Conservation (phyloP, 1,140 invertebrate genomes). For the Helicorthomorpha holstii region DNA sequence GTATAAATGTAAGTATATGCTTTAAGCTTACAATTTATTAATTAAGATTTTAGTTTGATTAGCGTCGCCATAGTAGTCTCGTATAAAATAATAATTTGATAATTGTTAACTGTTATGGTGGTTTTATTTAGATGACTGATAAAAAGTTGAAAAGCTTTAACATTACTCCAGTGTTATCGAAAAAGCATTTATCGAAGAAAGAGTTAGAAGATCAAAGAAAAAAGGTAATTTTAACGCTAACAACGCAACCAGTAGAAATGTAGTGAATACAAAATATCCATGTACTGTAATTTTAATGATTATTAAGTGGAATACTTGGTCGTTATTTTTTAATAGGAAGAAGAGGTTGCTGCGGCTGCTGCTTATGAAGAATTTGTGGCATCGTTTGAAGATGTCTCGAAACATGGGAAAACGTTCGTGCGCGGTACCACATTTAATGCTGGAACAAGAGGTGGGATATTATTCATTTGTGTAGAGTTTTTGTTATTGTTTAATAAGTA, state of each 20-base stretch:
- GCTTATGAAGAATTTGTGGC: conserved; percentile 95
- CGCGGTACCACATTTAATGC: conserved; percentile 93
- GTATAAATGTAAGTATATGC: too few relatives aligned
- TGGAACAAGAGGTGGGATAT: conserved; percentile 53
- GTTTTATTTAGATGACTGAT: conserved; percentile 19
- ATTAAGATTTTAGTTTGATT: too few relatives aligned
- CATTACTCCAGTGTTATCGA: conserved; percentile 57
- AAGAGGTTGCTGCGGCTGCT: conserved; percentile 12
- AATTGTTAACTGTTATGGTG: too few relatives aligned
- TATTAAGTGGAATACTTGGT: not conserved
- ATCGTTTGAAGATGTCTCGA: conserved; percentile 80
- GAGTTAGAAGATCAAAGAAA: conserved; percentile 74
- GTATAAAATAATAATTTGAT: too few relatives aligned
- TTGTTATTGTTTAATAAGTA: not conserved
- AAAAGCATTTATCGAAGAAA: conserved; percentile 58
- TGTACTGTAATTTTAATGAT: not conserved
- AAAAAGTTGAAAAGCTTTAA: conserved; percentile 67
- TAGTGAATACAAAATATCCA: conserved; percentile 42
- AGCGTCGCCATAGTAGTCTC: too few relatives aligned
- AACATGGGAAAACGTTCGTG: conserved; percentile 78
- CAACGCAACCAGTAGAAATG: conserved; percentile 44
- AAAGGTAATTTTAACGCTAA: conserved; percentile 34
- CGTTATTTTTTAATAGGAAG: conserved; percentile 3
- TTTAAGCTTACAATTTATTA: too few relatives aligned
- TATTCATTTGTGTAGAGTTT: not conserved